Conservation (phyloP, 2,797 vertebrate species). For the Gephyroberyx darwinii region DNA sequence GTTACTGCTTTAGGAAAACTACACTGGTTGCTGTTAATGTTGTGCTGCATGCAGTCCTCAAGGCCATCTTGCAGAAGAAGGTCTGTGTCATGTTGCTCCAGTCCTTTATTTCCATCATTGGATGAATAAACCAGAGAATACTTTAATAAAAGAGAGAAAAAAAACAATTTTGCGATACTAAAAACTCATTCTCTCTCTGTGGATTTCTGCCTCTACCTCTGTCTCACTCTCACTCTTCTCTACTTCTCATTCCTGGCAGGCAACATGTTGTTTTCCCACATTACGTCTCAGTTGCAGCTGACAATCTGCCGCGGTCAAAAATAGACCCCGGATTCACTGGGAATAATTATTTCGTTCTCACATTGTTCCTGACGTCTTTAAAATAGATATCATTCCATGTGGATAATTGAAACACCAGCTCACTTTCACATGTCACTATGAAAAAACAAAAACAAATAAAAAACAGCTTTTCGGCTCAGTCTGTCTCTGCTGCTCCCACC, state of each 20-base stretch:
- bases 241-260: neutral
- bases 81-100: no score
- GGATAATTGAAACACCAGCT: conserved; percentile 3
- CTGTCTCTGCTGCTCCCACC: neutral
- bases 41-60: no score
- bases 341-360: conserved; percentile 6
- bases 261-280: neutral
- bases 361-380: neutral
- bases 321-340: conserved; percentile 2
- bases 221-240: neutral
- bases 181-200: neutral
- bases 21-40: no score
- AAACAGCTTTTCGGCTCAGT: neutral
- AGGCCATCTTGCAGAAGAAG: no score
- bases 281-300: neutral
- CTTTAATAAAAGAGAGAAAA: neutral
- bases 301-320: conserved; percentile 4
- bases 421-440: neutral
- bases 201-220: no score
- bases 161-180: neutral
- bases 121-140: no score
- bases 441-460: neutral
- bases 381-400: conserved; percentile 12
- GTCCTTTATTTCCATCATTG: no score
- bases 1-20: no score